Percentiles rank a stretch among this genome's conserved stretches.
These are phyloP conservation scores for Alviniconcha marisindica DNA, from an alignment of 1,140 invertebrate genomes.

Conservation along the genomic window DNA sequence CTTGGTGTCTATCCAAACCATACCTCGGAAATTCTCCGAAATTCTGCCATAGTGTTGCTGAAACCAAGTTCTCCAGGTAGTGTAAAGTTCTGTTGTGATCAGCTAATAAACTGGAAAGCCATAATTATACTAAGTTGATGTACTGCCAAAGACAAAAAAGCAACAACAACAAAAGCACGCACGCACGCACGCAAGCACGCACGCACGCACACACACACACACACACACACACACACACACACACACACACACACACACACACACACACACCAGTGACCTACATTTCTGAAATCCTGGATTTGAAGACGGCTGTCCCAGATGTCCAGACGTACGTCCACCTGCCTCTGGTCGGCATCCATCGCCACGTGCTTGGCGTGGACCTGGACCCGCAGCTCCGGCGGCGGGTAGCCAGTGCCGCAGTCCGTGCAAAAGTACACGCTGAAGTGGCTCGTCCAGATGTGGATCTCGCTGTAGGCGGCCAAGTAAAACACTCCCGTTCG, in stretches of 20 bases:
- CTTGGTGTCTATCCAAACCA: neutral
- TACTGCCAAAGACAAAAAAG: neutral
- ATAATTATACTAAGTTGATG: neutral
- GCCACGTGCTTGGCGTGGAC: neutral
- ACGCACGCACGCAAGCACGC: too few species aligned
- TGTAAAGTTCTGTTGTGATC: too few species aligned
- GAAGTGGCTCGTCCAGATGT: conserved; percentile 5
- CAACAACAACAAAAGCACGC: too few species aligned
- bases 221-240: neutral
- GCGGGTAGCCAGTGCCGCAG: neutral
- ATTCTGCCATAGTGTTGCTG: neutral
- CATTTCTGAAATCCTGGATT: neutral
- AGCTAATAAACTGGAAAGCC: too few species aligned
- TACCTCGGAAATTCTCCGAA: neutral
- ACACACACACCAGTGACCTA: neutral
- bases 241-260: neutral
- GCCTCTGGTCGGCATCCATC: neutral
- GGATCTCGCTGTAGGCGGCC: neutral
- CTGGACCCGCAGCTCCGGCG: neutral
- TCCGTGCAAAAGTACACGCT: conserved; percentile 23
- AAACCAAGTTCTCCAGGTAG: too few species aligned
- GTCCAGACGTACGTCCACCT: conserved; percentile 4
- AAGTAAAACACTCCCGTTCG: neutral
- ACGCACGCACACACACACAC: neutral
- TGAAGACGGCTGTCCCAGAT: neutral